phyloP scores from a whole-genome alignment of 1,140 invertebrate genomes.

The Aphelinus atriplicis region DNA sequence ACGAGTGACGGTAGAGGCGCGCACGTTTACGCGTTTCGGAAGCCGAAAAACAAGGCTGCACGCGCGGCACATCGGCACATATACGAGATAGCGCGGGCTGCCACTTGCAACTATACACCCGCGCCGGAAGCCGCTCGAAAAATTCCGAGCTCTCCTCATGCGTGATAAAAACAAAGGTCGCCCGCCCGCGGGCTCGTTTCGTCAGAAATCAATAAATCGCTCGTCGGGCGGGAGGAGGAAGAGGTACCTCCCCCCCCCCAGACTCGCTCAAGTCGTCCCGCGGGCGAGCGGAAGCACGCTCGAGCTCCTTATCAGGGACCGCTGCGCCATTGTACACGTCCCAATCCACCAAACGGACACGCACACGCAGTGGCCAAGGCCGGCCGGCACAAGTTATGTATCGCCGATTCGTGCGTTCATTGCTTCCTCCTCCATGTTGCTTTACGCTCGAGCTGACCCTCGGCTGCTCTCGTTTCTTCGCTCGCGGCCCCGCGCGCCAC shows the following conservation, averaged over 20 bases:
- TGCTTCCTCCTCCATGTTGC: constrained; percentile 35
- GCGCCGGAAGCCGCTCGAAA: constrained; percentile 12
- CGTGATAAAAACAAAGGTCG: constrained; percentile 31
- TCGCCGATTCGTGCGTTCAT: constrained; percentile 47
- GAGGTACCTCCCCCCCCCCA: neutral
- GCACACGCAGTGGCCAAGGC: constrained; percentile 13
- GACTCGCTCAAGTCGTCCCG: constrained; percentile 14
- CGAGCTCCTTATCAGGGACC: constrained; percentile 56
- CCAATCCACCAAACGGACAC: constrained; percentile 46
- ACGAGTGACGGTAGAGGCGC: neutral
- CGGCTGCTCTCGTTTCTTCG: constrained; percentile 21
- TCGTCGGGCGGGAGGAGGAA: neutral
- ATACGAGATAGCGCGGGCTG: constrained; percentile 46
- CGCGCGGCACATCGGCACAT: neutral
- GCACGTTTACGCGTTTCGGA: constrained; percentile 56
- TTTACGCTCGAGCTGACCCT: neutral
- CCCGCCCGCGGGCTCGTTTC: neutral
- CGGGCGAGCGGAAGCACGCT: constrained; percentile 57
- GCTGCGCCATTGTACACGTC: constrained; percentile 44
- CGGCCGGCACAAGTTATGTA: constrained; percentile 34
- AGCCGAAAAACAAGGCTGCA: constrained; percentile 55
- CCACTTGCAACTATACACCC: constrained; percentile 8
- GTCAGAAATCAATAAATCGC: constrained; percentile 42
- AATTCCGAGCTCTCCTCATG: constrained; percentile 5
- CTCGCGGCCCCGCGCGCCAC: constrained; percentile 39